Percentiles rank a stretch among this genome's conserved stretches.
Conservation (phyloP, 2,888 invertebrate genomes). For the Cheiracanthium punctorium region DNA sequence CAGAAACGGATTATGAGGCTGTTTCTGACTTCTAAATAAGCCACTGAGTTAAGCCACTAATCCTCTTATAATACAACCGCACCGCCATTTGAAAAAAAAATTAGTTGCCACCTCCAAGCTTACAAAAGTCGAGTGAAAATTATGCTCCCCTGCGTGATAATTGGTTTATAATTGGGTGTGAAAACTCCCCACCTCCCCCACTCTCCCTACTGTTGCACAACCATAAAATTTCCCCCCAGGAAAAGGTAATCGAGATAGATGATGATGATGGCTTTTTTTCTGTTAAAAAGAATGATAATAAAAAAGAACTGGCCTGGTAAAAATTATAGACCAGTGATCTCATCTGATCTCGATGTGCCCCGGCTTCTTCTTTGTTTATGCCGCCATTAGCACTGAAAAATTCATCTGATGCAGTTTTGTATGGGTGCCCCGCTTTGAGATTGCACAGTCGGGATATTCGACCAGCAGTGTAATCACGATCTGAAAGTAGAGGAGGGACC, state of each 20-base stretch:
- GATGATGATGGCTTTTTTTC: conserved; percentile 47
- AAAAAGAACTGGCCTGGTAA: no score
- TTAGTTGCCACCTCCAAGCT: background rate
- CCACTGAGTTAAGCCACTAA: no score
- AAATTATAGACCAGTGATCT: background rate
- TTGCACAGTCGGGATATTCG: background rate
- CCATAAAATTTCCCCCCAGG: conserved; percentile 51
- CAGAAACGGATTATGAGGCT: no score
- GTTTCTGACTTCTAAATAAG: no score
- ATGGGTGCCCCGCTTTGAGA: conserved; percentile 12
- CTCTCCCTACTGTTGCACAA: conserved; percentile 27
- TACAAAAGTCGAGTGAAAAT: background rate
- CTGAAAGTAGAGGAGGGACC: background rate
- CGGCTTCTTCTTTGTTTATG: conserved; percentile 37
- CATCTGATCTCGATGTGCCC: conserved; percentile 42
- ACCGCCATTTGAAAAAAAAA: background rate
- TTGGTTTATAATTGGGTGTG: conserved; percentile 69
- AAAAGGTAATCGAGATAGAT: conserved; percentile 54
- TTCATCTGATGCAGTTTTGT: conserved; percentile 40
- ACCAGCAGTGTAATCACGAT: background rate
- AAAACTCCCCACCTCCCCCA: conserved; percentile 46
- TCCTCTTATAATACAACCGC: no score
- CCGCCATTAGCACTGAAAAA: conserved; percentile 40
- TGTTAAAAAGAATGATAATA: conserved; percentile 30
- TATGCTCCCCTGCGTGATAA: conserved; percentile 34